Base-by-base conservation (phyloP, 1,140 invertebrate species). In the Drosophila pachea region DNA sequence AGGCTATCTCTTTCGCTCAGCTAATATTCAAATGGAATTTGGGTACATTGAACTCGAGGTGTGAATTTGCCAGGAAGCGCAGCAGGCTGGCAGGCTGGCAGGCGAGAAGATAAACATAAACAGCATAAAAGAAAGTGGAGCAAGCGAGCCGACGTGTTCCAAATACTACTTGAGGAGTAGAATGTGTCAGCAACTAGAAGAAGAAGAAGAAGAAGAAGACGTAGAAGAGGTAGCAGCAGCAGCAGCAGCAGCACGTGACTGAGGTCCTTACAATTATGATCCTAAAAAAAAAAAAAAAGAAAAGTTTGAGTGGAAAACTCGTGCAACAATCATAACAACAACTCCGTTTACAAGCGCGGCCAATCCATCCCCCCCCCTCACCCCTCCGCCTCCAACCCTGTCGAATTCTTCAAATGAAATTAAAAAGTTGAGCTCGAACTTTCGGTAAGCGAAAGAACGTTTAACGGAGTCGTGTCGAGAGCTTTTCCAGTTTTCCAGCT, bases 1-100 rank as follows among this genome's bases (percentile, higher is more conserved):
- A 35, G 22, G 29, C 31, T 50, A 14, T 45, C 38, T 43, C 7
- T 49, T 7, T 14, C 43, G 35, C 32, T 62, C 22, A 48, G 55
- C 78, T 74, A 74, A 81, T 81, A 81, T 81, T 70, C 64, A 68
- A 83, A 83, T 76, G 68, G 67, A 73, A 75, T 78, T 78, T 50
- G 43, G 14, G 78, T 58, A 45, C 78, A 68, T 79, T 84, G 79
- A 84, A 84, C 79, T 47, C 65, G 36, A 84, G 79, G 81, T 84
- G 79, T 76, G 76, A 86, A 83, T 73, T 72, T 74, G 71, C 71
- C 66, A 50, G 77, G 45, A 43, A 61, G 36, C 48, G 71, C 42
- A 43, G 14, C 31, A 11, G 11, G 36, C 55, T 7, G 54, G n/a
- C 43, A 35, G 66, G 60, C 73, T 65, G 64, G 69, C 55, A 58